Evolutionary conservation across 2,888 invertebrate genomes (phyloP).

Genomic region (Yponomeuta malinellus): DNA sequence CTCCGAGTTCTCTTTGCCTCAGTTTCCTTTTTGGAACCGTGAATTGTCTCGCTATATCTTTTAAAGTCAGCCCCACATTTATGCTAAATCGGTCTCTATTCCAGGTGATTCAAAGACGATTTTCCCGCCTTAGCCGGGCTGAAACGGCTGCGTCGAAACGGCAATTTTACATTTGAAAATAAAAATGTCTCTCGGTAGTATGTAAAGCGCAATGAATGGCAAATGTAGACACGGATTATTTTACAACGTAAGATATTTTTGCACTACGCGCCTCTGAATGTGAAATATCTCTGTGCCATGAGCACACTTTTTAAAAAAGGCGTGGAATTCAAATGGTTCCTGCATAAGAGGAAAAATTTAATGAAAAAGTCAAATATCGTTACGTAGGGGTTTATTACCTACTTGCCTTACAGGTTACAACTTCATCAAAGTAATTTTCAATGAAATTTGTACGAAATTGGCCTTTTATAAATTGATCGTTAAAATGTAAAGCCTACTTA

Average conservation of each 20-base stretch:
- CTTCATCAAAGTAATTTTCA: too few species aligned
- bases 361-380: neutral
- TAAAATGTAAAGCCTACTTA: too few species aligned
- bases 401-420: too few species aligned
- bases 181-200: slow-evolving; percentile 40
- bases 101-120: neutral
- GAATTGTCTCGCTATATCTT: slow-evolving; percentile 16
- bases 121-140: neutral
- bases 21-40: slow-evolving; percentile 11
- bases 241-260: slow-evolving; percentile 31
- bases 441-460: too few species aligned
- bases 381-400: neutral
- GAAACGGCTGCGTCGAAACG: slow-evolving; percentile 27
- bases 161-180: slow-evolving; percentile 39
- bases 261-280: slow-evolving; percentile 9
- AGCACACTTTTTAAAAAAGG: neutral
- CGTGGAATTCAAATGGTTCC: neutral
- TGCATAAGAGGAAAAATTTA: neutral
- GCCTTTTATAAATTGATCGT: too few species aligned
- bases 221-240: slow-evolving; percentile 39
- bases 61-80: slow-evolving; percentile 6
- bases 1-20: slow-evolving; percentile 9
- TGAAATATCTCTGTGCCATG: neutral
- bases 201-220: slow-evolving; percentile 46
- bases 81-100: slow-evolving; percentile 4